Evolutionary conservation across 35 echinoderm and acorn worm genomes (phyloP).

Genomic region (Amphiura filiformis): DNA sequence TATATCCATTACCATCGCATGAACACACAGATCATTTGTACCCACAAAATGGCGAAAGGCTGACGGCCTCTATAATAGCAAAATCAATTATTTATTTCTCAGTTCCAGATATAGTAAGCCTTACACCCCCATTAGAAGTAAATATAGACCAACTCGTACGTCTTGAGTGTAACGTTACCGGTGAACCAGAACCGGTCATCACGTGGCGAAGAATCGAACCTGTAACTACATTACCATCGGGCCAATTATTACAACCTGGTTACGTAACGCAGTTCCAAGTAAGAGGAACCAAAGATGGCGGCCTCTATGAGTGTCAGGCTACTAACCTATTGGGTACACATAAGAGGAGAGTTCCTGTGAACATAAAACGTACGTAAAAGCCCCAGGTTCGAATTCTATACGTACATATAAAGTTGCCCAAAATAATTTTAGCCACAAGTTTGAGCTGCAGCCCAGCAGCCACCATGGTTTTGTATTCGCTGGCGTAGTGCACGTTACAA

Average conservation of each 20-base stretch:
- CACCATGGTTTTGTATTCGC: too few relatives aligned
- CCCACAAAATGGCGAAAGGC: too few relatives aligned
- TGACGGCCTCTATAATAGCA: too few relatives aligned
- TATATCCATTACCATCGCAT: too few relatives aligned
- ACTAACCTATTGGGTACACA: slow-evolving; percentile 20
- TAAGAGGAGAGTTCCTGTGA: slow-evolving; percentile 4
- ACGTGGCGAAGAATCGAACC: slow-evolving; percentile 27
- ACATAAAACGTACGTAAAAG: slow-evolving; percentile 45
- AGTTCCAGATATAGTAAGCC: slow-evolving; percentile 31
- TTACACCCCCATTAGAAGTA: slow-evolving; percentile 15
- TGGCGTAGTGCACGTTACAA: too few relatives aligned
- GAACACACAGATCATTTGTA: too few relatives aligned
- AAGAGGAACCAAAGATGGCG: slow-evolving; percentile 10
- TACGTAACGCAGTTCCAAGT: neutral
- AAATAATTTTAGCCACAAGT: too few relatives aligned
- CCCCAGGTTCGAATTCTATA: too few relatives aligned
- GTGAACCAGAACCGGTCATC: slow-evolving; percentile 30
- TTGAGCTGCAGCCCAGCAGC: too few relatives aligned
- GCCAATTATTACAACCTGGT: neutral
- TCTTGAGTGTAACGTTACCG: slow-evolving; percentile 41
- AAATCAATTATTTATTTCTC: neutral
- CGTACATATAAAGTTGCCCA: neutral
- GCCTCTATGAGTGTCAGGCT: slow-evolving; percentile 38
- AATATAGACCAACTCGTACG: neutral
- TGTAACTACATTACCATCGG: neutral